Evolutionary conservation across 2,797 vertebrate species (phyloP).

Genomic region (Coregonus sp.): DNA sequence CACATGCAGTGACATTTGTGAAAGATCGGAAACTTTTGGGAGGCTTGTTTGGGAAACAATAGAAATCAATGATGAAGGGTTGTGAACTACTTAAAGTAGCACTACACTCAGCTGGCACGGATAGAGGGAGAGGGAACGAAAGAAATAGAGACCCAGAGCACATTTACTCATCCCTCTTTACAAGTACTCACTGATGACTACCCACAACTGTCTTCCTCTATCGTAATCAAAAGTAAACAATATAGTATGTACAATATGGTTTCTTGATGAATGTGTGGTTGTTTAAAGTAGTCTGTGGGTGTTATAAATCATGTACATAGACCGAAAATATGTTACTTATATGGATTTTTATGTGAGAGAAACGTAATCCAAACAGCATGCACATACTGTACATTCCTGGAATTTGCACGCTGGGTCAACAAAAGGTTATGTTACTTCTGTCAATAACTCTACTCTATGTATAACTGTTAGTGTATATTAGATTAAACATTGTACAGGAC

Average conservation of each 20-base stretch:
- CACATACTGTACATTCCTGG: conserved; percentile 73
- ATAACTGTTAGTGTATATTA: conserved; percentile 73
- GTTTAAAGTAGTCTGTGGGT: conserved; percentile 68
- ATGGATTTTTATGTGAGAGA: conserved; percentile 51
- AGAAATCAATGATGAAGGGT: conserved; percentile 1
- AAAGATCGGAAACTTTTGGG: too few relatives aligned
- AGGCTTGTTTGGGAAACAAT: too few relatives aligned
- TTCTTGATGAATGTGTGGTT: conserved; percentile 72
- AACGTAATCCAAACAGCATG: conserved; percentile 78
- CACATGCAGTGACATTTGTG: too few relatives aligned
- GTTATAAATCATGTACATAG: conserved; percentile 55
- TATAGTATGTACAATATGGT: conserved; percentile 50
- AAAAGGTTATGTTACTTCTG: conserved; percentile 75
- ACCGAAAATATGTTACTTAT: conserved; percentile 33
- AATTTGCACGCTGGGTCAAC: conserved; percentile 80
- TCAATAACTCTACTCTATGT: conserved; percentile 62
- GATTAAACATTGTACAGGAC: conserved; percentile 69
- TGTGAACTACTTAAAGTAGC: conserved; percentile 14
- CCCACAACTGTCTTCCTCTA: conserved; percentile 44
- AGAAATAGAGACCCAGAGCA: conserved; percentile 32
- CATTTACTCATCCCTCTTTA: conserved; percentile 40
- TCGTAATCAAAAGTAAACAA: conserved; percentile 28
- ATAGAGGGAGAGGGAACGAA: not conserved
- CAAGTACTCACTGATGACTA: conserved; percentile 38
- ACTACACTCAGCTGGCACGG: conserved; percentile 13